These are phyloP conservation scores for Parapristionchus giblindavisi DNA, from an alignment of 2,888 invertebrate species.

Conservation along the genomic window DNA sequence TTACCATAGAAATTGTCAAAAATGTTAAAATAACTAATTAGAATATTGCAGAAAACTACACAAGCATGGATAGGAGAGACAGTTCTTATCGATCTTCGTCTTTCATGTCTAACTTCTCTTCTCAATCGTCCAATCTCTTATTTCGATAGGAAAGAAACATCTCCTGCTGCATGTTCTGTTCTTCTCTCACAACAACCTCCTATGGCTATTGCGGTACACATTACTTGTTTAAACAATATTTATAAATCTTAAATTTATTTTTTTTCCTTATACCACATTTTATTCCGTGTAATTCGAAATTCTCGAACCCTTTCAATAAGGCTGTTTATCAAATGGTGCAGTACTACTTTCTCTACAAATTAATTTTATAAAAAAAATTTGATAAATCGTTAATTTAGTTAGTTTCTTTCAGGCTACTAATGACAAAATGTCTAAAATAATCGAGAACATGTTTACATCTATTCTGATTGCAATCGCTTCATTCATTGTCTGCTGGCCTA, in stretches of 20 bases:
- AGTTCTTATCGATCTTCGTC: conserved; percentile 17
- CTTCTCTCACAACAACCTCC: conserved; percentile 26
- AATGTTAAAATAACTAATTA: too few relatives aligned
- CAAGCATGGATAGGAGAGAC: conserved; percentile 13
- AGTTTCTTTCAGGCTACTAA: background rate
- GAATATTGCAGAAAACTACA: too few relatives aligned
- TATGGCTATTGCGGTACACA: background rate
- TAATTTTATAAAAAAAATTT: too few relatives aligned
- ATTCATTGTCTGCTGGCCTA: background rate
- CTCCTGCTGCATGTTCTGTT: conserved; percentile 22
- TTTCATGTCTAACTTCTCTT: conserved; percentile 17
- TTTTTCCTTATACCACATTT: too few relatives aligned
- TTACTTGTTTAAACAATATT: too few relatives aligned
- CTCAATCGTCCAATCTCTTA: conserved; percentile 19
- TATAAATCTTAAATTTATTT: too few relatives aligned
- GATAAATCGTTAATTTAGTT: too few relatives aligned
- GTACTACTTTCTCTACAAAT: too few relatives aligned
- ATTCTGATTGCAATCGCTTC: background rate
- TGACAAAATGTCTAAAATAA: conserved; percentile 3
- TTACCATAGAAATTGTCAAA: too few relatives aligned
- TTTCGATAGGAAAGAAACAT: conserved; percentile 16
- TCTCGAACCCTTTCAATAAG: too few relatives aligned
- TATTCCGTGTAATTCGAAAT: too few relatives aligned
- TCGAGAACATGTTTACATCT: conserved; percentile 5
- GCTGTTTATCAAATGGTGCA: too few relatives aligned